Evolutionary conservation across 2,888 invertebrate species (phyloP), one percentile per base, ranked within the genome.

Genomic region (Tetheella fluctuosa): DNA sequence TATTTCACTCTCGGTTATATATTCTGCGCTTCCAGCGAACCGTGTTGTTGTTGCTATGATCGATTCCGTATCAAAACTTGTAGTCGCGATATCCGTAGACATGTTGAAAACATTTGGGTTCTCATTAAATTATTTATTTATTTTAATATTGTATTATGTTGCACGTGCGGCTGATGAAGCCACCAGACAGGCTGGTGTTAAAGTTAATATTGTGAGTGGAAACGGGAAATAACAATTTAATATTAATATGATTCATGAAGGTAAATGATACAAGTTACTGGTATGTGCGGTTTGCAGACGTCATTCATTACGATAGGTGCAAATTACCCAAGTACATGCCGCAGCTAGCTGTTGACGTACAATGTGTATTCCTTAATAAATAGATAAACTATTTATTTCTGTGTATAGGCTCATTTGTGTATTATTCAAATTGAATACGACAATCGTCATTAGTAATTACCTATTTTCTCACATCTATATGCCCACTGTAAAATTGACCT

Each of bases 241-340:
- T 20, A 62, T 63, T 73, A 71, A 71, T 80, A 79, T 86, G 85
- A 84, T 79, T 88, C 86, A 85, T 77, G 20, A 23, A 77, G 77
- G 75, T 77, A 81, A 77, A 75, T 73, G 75, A 79, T 81, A 81
- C 79, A 76, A 72, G 66, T 81, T 78, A 81, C 76, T 80, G 79
- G 83, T 84, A 86, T 84, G 82, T 88, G 88, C 77, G 86, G 86
- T 86, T 77, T 65, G 64, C 57, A 65, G 68, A 84, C 89, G 89
- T 89, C 88, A 89, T 74, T 89, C 88, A 89, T 74, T 72, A 73
- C 67, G 69, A 76, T 79, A 70, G 64, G 67, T 62, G 74, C 67
- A 70, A 82, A 81, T 79, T 79, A 79, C 81, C 80, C 76, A 64
- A 62, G 66, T 59, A 58, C 58, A 52, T 52, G 52, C 58, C 53